These are phyloP conservation scores for Exocentrus adspersus DNA, from an alignment of 2,888 invertebrate species.

Conservation along the genomic window DNA sequence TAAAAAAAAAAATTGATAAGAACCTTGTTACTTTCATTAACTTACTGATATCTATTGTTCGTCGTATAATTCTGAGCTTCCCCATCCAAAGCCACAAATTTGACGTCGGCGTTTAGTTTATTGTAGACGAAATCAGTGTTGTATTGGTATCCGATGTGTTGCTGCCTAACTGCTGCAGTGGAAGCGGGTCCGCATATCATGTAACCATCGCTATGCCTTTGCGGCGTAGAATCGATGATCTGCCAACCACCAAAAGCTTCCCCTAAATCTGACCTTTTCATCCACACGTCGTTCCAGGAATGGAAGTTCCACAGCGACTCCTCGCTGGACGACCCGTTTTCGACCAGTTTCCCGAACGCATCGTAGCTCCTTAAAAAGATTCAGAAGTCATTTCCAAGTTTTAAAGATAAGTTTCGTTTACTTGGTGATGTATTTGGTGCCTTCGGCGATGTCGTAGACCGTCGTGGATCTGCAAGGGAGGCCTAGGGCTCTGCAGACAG, in stretches of 20 bases:
- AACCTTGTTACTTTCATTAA: no score
- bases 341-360: constrained; percentile 72
- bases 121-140: constrained; percentile 81
- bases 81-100: constrained; percentile 79
- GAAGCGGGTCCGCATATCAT: constrained; percentile 73
- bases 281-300: constrained; percentile 85
- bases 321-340: constrained; percentile 68
- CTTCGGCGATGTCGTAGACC: constrained; percentile 83
- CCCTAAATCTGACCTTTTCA: constrained; percentile 77
- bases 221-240: constrained; percentile 82
- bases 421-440: constrained; percentile 76
- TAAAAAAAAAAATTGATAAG: no score
- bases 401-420: no score
- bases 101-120: constrained; percentile 81
- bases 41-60: no score
- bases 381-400: background rate
- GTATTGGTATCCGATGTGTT: constrained; percentile 72
- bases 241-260: constrained; percentile 85
- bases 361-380: constrained; percentile 68
- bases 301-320: constrained; percentile 86
- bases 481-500: constrained; percentile 77
- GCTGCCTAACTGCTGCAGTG: constrained; percentile 73
- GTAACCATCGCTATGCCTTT: constrained; percentile 73
- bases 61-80: constrained; percentile 62
- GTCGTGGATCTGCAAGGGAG: constrained; percentile 82